These are phyloP conservation scores for Canis aureus DNA, from an alignment of 2,113 vertebrate species.

Conservation along the genomic window DNA sequence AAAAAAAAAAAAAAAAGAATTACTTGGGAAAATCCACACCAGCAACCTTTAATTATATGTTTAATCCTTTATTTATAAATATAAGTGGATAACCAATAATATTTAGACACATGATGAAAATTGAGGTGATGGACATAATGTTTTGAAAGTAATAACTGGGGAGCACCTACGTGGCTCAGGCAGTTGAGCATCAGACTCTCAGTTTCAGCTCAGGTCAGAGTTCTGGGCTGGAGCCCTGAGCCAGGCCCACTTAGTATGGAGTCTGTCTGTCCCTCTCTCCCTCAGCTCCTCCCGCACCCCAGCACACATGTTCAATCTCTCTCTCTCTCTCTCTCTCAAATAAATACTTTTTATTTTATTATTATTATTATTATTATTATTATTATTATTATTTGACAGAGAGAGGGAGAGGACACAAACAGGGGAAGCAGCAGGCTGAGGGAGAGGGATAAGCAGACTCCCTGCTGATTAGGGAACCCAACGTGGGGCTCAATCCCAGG, in stretches of 20 bases:
- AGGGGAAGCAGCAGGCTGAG: too few relatives aligned
- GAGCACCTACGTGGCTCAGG: not conserved
- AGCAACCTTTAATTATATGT: not conserved
- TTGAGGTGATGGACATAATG: not conserved
- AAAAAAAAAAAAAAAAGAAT: not conserved
- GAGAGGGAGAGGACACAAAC: too few relatives aligned
- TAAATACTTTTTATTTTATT: not conserved
- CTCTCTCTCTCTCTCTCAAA: not conserved
- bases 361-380: too few relatives aligned
- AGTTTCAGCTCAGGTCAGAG: not conserved
- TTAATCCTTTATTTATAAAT: not conserved
- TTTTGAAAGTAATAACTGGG: not conserved
- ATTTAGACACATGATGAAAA: not conserved
- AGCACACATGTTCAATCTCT: too few relatives aligned
- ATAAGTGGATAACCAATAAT: not conserved
- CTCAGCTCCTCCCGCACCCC: not conserved
- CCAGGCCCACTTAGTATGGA: not conserved
- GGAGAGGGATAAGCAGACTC: too few relatives aligned
- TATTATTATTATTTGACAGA: too few relatives aligned
- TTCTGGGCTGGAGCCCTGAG: not conserved
- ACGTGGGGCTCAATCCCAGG: too few relatives aligned
- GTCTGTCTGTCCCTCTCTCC: not conserved
- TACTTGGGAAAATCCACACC: not conserved
- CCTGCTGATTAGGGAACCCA: too few relatives aligned
- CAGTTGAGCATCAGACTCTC: not conserved